Evolutionary conservation across 2,797 vertebrate species (phyloP), one percentile per base, ranked within the genome.

Genomic region (Phataginus tricuspis): DNA sequence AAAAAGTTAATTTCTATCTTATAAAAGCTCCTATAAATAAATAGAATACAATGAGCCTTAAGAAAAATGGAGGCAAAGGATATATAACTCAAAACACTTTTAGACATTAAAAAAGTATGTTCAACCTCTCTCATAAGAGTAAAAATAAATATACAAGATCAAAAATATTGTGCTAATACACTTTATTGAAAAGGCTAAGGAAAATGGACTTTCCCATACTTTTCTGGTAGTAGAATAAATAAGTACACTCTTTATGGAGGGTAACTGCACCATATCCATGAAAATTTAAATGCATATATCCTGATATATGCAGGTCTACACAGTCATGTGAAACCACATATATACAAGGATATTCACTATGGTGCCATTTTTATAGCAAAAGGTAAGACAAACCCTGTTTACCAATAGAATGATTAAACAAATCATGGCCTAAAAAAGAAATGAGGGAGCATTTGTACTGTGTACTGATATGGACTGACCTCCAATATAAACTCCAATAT

Each of bases 21-120:
- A 83, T 85, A 13, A 92, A 75, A 92, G 37, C 71, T 64, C 27
- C 45, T 77, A 66, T 77, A 85, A 75, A 77, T 75, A 93, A 86
- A 49, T 0, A 69, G 83, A 71, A 86, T 14, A 68, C 13, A 4
- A 68, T 31, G 18, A 78, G 51, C 19, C n/a, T 69, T 45, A 90
- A 61, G n/a, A 64, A 92, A 92, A 85, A 75, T 4, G 29, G 31
- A 5, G 37, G 37, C 49, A 75, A 92, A 77, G 59, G 23, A 42
- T 34, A 71, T 49, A 61, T 15, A 86, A 45, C 23, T 79, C n/a
- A 87, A 79, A 80, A 45, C 34, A 74, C 57, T 82, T 80, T 78
- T 72, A 93, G 64, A 64, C 29, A 74, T 0, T 15, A 59, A 49
- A 86, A 86, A 71, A 61, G 42, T 42, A 79, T n/a, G 84, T 61